Conservation (phyloP, 2,113 vertebrate species). For the Oreochromis niloticus region DNA sequence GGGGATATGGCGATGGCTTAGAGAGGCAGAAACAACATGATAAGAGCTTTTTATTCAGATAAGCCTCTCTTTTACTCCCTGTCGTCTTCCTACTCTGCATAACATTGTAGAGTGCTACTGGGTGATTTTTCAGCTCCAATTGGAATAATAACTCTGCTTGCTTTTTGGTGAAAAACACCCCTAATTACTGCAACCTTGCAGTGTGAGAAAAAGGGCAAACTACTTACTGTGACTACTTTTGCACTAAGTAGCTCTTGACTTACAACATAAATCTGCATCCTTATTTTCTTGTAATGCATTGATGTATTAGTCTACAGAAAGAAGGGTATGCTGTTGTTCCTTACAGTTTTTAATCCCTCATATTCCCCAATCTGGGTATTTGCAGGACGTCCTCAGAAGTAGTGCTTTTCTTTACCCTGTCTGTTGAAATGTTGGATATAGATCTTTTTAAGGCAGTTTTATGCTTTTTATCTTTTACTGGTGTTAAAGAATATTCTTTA, state of each 20-base stretch:
- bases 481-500: accelerated
- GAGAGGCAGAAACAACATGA: conserved; percentile 37
- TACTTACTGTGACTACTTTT: conserved; percentile 31
- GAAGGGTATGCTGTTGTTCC: neutral
- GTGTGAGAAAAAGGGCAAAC: conserved; percentile 38
- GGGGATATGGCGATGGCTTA: neutral
- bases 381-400: neutral
- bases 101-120: conserved; percentile 26
- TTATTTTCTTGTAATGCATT: neutral
- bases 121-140: conserved; percentile 47
- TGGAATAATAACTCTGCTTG: conserved; percentile 38
- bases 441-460: neutral
- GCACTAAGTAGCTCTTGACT: conserved; percentile 25
- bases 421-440: neutral
- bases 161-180: conserved; percentile 49
- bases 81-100: conserved; percentile 22
- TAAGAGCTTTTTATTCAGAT: conserved; percentile 56
- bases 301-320: neutral
- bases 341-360: neutral
- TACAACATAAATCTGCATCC: conserved; percentile 6
- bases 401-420: neutral
- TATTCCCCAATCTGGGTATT: neutral
- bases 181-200: conserved; percentile 54
- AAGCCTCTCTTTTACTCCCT: conserved; percentile 16
- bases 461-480: neutral